A percentile compares a stretch with the other conserved stretches of the same genome.
These are phyloP conservation scores for Siphamia tubifer DNA, from an alignment of 2,113 vertebrate genomes.

Conservation along the genomic window DNA sequence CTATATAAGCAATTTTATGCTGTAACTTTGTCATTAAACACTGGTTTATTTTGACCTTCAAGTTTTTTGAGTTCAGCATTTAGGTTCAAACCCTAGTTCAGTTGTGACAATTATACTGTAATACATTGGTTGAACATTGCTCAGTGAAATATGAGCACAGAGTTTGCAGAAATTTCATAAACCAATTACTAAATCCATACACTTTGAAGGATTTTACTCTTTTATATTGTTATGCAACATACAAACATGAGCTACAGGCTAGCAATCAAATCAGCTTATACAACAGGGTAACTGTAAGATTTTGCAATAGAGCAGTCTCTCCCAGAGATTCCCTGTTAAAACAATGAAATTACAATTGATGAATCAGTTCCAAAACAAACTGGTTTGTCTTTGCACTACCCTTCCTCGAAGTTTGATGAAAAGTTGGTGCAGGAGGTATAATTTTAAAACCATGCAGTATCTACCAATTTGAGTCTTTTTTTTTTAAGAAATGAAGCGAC, in stretches of 20 bases:
- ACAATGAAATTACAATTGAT: background rate
- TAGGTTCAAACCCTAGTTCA: too few relatives aligned
- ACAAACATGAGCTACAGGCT: background rate
- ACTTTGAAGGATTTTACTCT: background rate
- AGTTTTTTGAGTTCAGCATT: too few relatives aligned
- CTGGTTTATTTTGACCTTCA: too few relatives aligned
- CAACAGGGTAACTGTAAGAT: background rate
- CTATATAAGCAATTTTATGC: too few relatives aligned
- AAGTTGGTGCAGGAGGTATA: too few relatives aligned
- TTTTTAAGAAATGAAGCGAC: too few relatives aligned
- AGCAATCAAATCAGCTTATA: conserved; percentile 35
- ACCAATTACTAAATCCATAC: background rate
- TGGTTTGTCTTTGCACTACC: background rate
- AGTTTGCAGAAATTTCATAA: background rate
- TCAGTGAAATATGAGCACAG: too few relatives aligned
- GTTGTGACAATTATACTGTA: too few relatives aligned
- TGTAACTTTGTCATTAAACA: too few relatives aligned
- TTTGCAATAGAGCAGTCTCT: background rate
- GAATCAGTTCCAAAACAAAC: background rate
- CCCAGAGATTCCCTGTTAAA: background rate
- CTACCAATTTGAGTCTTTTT: too few relatives aligned
- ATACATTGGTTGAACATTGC: too few relatives aligned
- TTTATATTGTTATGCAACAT: conserved; percentile 7
- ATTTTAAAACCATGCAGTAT: background rate
- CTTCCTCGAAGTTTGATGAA: too few relatives aligned